These are phyloP conservation scores for Chydorus sphaericus DNA, from an alignment of 2,888 invertebrate genomes.

Conservation along the genomic window DNA sequence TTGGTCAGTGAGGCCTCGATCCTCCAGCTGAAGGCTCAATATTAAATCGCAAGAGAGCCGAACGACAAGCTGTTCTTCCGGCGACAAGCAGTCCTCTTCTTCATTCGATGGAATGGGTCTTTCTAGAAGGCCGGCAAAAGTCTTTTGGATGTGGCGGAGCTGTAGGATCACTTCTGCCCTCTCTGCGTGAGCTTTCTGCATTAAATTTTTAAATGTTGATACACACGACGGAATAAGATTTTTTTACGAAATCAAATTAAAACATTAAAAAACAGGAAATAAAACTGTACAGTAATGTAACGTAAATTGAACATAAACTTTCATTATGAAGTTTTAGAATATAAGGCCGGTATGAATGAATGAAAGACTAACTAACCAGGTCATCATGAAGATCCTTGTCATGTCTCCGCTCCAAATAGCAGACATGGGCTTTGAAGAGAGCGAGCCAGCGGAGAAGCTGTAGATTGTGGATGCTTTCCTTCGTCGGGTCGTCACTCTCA, in stretches of 20 bases:
- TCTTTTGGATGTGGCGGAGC: not conserved
- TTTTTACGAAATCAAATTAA: no score
- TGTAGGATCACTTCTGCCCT: not conserved
- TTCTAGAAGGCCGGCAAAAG: not conserved
- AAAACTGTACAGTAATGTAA: no score
- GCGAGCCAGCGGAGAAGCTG: slow-evolving; percentile 1
- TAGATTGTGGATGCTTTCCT: not conserved
- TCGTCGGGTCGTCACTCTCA: not conserved
- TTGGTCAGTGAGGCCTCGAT: not conserved
- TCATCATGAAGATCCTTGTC: not conserved
- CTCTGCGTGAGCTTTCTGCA: not conserved
- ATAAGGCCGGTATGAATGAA: no score
- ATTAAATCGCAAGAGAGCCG: not conserved
- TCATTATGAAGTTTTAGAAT: no score
- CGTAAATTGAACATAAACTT: no score
- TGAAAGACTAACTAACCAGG: not conserved
- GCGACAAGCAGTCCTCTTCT: not conserved
- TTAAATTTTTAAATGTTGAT: no score
- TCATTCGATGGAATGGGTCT: no score
- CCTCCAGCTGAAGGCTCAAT: not conserved
- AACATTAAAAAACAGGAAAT: not conserved
- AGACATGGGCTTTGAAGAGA: not conserved
- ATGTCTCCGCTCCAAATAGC: not conserved
- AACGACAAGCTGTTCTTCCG: not conserved
- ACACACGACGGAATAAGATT: no score